A percentile compares a stretch with the other conserved stretches of the same genome.
Conservation (phyloP, 37 sponge, comb jelly and placozoan species). For the Haliclona indistincta region DNA sequence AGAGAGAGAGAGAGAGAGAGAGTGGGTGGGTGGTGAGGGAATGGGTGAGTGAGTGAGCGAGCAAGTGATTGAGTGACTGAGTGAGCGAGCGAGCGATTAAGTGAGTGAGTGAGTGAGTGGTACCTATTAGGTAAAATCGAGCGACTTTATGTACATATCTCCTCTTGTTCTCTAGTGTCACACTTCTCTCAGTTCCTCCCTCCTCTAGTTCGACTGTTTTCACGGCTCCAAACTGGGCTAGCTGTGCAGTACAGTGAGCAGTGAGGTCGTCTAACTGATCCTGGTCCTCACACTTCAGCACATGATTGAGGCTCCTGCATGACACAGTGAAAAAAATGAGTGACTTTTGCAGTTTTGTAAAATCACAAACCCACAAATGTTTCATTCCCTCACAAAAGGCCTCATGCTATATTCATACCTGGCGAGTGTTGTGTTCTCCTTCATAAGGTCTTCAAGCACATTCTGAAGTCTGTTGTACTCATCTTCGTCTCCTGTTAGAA, state of each 20-base stretch:
- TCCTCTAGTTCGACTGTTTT: conserved; percentile 49
- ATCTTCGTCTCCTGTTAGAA: conserved; percentile 21
- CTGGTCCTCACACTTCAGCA: conserved; percentile 36
- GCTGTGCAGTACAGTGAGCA: conserved; percentile 26
- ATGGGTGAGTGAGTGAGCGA: not conserved
- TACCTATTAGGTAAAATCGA: conserved; percentile 55
- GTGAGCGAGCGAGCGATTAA: not conserved
- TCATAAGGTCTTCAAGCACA: conserved; percentile 47
- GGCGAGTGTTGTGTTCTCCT: conserved; percentile 49
- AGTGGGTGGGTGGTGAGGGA: not conserved
- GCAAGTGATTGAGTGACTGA: not conserved
- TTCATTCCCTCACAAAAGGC: not conserved
- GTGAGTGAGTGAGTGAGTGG: not conserved
- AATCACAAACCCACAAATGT: not conserved
- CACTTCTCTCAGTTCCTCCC: conserved; percentile 45
- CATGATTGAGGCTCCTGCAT: conserved; percentile 39
- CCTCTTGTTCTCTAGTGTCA: conserved; percentile 49
- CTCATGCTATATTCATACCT: conserved; percentile 1
- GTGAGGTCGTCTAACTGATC: conserved; percentile 40
- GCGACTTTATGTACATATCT: conserved; percentile 47
- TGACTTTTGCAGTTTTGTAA: not conserved
- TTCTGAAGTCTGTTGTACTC: too few species aligned
- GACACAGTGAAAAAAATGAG: not conserved
- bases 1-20: not conserved
- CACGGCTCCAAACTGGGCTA: conserved; percentile 56